Evolutionary conservation across 2,113 vertebrate species (phyloP), one percentile per base, ranked within the genome.

Genomic region (Paramormyrops kingsleyae): DNA sequence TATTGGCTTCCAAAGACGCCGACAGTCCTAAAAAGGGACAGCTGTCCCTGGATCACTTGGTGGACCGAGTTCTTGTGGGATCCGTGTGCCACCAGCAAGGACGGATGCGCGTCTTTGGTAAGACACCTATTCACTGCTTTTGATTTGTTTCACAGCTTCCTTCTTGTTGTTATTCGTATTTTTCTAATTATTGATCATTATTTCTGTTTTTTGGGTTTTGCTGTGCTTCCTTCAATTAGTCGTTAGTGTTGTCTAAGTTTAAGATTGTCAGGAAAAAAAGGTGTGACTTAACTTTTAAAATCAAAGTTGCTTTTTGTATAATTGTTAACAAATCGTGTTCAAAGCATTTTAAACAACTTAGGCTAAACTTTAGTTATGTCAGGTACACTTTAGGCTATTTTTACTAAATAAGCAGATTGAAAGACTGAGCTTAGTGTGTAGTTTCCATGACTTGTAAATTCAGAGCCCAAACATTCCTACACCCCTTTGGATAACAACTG

Each of bases 41-140:
- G 91, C 91, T 96, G 91, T 93, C 97, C 93, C 87, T 94, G 91
- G 95, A 96, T 0, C 94, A 94, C 1, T 87, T 95, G 92, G 42
- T 96, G 92, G 97, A 98, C 90, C 94, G 96, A 89, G 96, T 98
- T 94, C 95, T 99, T 70, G 93, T 95, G 94, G 98, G 98, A 93
- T 95, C 97, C 0, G 96, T 98, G 87, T 97, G 97, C 93, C 97
- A 98, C 94, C 97, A 97, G 83, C 98, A 98, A 93, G 97, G 98
- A 91, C 98, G 98, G 98, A 92, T 98, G 89, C 96, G 97, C 4
- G 97, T 98, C 70, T 97, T 97, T 92, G 98, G 98, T 99, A 94
- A 97, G 97, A 52, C 50, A 46, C 35, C 27, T 35, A n/a, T 53
- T 62, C 35, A 21, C 52, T 5, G 5, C 44, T 27, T 47, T 59